These are phyloP conservation scores for Corydoras sp. DNA, from an alignment of 2,113 vertebrate genomes.

Conservation along the genomic window DNA sequence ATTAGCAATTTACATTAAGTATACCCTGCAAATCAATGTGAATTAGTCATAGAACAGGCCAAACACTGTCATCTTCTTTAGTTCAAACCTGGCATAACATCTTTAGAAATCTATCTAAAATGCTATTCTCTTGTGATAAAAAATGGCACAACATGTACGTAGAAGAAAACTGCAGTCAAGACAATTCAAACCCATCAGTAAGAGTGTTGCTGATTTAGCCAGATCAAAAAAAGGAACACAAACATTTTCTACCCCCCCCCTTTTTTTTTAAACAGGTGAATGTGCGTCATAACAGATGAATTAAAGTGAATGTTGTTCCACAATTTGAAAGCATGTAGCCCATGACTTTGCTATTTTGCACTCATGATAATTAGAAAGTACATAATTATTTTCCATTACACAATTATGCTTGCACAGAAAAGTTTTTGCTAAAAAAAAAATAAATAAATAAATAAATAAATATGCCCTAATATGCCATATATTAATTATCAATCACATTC, in stretches of 20 bases:
- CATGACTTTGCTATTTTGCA: not conserved
- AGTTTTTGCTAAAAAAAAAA: not conserved
- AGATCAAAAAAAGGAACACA: not conserved
- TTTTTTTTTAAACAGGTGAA: no score
- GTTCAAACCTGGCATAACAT: no score
- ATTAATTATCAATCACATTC: not conserved
- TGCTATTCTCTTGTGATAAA: no score
- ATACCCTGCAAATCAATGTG: not conserved
- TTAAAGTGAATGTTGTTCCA: not conserved
- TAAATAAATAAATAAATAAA: no score
- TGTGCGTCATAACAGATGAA: no score
- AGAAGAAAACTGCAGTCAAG: no score
- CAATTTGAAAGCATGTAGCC: not conserved
- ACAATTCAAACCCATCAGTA: not conserved
- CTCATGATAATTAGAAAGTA: not conserved
- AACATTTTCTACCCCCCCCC: no score
- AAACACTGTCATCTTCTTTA: not conserved
- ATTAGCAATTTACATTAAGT: not conserved
- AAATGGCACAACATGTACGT: no score
- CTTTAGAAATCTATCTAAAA: no score
- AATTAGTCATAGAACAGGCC: not conserved
- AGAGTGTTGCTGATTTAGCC: conserved; percentile 44
- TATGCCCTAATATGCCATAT: not conserved
- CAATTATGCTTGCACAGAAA: not conserved
- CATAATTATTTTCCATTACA: not conserved